Conservation (phyloP, 2,888 invertebrate species). For the Diaperis boleti region DNA sequence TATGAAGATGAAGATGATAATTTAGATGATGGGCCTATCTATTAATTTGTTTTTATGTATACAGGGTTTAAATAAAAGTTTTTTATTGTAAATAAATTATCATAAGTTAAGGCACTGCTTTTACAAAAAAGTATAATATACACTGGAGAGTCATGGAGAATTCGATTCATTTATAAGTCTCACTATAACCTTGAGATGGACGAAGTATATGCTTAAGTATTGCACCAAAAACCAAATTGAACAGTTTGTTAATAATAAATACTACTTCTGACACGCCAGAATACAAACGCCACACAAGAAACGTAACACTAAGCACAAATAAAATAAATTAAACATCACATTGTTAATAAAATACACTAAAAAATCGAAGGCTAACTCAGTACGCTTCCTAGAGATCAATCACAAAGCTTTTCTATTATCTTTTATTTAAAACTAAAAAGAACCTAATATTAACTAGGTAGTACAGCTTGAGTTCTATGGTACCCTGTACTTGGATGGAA, state of each 20-base stretch:
- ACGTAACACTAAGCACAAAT: constrained; percentile 1
- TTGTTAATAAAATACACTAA: constrained; percentile 15
- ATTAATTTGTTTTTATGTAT: constrained; percentile 64
- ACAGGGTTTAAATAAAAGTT: constrained; percentile 11
- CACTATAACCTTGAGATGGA: constrained; percentile 6
- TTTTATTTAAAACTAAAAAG: constrained; percentile 11
- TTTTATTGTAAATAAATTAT: constrained; percentile 35
- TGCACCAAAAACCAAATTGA: background rate
- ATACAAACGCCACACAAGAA: constrained; percentile 6
- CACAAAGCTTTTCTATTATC: constrained; percentile 7
- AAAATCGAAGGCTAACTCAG: constrained; percentile 13
- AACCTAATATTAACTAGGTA: constrained; percentile 37
- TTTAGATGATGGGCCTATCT: constrained; percentile 85
- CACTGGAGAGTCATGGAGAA: constrained; percentile 19
- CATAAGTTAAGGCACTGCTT: constrained; percentile 34
- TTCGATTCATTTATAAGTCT: background rate
- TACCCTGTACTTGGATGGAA: constrained; percentile 75
- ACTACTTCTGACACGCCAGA: background rate
- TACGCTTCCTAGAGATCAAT: constrained; percentile 22
- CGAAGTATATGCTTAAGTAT: background rate
- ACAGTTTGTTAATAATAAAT: background rate
- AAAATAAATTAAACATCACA: constrained; percentile 35
- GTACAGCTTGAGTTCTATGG: constrained; percentile 50
- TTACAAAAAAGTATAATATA: constrained; percentile 12
- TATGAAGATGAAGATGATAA: constrained; percentile 91